These are phyloP conservation scores for Burhinus bistriatus DNA, from an alignment of 2,113 vertebrate genomes.

Conservation along the genomic window DNA sequence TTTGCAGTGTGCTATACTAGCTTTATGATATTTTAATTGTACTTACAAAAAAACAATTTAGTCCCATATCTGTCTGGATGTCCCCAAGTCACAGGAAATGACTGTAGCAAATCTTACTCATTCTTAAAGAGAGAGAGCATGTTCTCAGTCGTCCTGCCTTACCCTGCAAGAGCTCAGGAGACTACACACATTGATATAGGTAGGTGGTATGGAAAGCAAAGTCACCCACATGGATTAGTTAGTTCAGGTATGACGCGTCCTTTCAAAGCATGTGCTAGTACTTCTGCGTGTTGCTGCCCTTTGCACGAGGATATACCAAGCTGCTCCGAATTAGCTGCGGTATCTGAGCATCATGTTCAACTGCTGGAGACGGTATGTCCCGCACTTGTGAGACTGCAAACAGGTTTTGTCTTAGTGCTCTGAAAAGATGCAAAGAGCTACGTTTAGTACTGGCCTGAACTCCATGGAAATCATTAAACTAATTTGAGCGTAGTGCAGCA, in stretches of 20 bases:
- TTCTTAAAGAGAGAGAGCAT: neutral
- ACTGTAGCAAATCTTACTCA: neutral
- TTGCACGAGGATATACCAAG: neutral
- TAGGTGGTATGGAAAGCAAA: neutral
- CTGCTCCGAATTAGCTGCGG: neutral
- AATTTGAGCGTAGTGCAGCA: neutral
- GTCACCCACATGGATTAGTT: neutral
- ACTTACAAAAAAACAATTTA: neutral
- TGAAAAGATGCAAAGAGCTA: neutral
- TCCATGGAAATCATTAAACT: neutral
- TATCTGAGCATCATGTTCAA: neutral
- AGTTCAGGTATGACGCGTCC: neutral
- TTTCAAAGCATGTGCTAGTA: neutral
- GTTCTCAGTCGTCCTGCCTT: neutral
- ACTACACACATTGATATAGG: neutral
- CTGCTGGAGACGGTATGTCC: neutral
- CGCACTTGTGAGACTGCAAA: neutral
- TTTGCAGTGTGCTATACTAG: neutral
- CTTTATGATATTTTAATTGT: neutral
- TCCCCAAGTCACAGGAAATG: neutral
- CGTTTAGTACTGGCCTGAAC: neutral
- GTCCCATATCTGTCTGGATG: neutral
- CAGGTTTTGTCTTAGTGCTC: neutral
- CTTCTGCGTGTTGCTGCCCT: rapidly evolving
- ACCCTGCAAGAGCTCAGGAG: neutral